Evolutionary conservation across 2,888 invertebrate genomes (phyloP).

Genomic region (Hyppa rectilinea): DNA sequence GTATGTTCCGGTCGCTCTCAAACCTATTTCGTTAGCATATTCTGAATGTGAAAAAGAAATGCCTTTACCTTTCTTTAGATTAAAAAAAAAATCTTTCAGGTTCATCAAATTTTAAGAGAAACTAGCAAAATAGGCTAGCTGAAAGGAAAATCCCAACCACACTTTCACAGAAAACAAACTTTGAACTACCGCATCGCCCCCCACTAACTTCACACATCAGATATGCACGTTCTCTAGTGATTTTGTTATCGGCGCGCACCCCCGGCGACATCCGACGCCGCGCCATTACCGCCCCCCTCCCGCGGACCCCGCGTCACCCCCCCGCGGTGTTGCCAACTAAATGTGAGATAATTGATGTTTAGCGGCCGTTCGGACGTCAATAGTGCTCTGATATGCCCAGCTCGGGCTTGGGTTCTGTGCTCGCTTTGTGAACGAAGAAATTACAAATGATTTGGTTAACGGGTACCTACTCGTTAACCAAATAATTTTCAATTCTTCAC

Average conservation of each 20-base stretch:
- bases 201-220: conserved; percentile 59
- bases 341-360: conserved; percentile 68
- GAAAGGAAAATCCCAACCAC: not conserved
- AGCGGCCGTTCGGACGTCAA: conserved; percentile 61
- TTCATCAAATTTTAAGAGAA: not conserved
- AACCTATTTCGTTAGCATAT: not conserved
- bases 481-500: no score
- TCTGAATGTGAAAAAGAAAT: not conserved
- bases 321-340: conserved; percentile 68
- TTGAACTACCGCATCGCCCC: conserved; percentile 68
- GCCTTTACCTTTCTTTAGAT: no score
- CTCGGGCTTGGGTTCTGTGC: not conserved
- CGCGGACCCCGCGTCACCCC: conserved; percentile 73
- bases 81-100: not conserved
- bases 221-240: conserved; percentile 85
- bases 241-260: conserved; percentile 89
- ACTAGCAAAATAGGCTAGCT: not conserved
- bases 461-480: not conserved
- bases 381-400: conserved; percentile 52
- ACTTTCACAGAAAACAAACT: not conserved
- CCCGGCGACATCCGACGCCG: conserved; percentile 89
- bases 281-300: conserved; percentile 83
- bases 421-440: conserved; percentile 13
- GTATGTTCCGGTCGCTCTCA: not conserved
- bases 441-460: not conserved